Percentiles rank a stretch among this genome's conserved stretches.
Conservation (phyloP, 2,113 vertebrate species). For the Onychostruthus taczanowskii region DNA sequence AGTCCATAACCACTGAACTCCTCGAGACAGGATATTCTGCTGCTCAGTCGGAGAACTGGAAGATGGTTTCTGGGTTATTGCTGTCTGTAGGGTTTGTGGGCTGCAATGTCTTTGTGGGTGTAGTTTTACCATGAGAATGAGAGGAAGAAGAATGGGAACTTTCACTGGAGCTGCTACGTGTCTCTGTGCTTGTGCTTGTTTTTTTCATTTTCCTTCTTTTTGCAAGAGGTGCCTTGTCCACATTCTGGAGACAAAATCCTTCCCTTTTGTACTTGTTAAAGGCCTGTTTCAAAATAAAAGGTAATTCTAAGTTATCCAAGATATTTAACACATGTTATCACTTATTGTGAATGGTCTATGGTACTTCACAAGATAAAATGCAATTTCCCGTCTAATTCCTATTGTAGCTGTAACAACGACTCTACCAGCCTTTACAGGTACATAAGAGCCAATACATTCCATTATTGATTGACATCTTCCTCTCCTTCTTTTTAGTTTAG, state of each 20-base stretch:
- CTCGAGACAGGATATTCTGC: neutral
- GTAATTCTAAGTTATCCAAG: neutral
- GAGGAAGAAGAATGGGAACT: slow-evolving; percentile 94
- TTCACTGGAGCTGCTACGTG: slow-evolving; percentile 96
- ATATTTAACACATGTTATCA: neutral
- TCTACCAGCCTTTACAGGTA: neutral
- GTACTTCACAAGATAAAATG: neutral
- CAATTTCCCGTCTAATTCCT: neutral
- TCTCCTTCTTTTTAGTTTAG: neutral
- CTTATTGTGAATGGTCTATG: neutral
- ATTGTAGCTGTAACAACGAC: neutral
- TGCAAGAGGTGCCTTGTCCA: slow-evolving; percentile 89
- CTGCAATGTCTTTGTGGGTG: slow-evolving; percentile 74
- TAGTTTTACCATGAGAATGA: slow-evolving; percentile 88
- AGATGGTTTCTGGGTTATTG: slow-evolving; percentile 74
- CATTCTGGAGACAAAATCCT: slow-evolving; percentile 96
- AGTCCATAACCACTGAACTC: neutral
- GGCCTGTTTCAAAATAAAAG: slow-evolving; percentile 76
- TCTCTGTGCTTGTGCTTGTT: slow-evolving; percentile 97
- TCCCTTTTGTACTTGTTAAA: slow-evolving; percentile 98
- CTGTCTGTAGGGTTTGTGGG: slow-evolving; percentile 69
- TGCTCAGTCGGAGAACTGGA: slow-evolving; percentile 80
- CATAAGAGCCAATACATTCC: neutral
- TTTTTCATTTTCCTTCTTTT: slow-evolving; percentile 99
- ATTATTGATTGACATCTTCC: neutral